Conservation (phyloP, 2,888 invertebrate species). For the Pecten maximus region DNA sequence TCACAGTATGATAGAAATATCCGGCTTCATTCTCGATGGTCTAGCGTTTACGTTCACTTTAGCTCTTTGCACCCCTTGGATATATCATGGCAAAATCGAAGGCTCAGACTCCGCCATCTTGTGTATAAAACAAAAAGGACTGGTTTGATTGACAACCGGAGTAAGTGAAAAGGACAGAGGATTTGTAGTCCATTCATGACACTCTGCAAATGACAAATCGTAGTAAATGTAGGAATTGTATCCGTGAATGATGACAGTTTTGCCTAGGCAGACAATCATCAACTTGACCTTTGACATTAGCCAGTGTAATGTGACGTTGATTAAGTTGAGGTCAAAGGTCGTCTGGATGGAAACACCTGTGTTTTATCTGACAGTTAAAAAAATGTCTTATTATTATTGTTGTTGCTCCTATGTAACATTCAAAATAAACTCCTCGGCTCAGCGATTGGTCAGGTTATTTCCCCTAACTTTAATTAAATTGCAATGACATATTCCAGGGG, state of each 20-base stretch:
- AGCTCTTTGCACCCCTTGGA: too few species aligned
- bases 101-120: too few species aligned
- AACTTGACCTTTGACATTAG: not conserved
- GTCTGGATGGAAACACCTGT: not conserved
- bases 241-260: not conserved
- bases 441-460: too few species aligned
- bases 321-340: constrained; percentile 3
- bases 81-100: too few species aligned
- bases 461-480: too few species aligned
- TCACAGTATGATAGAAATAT: too few species aligned
- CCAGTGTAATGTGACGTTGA: not conserved
- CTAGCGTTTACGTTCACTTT: too few species aligned
- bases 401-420: too few species aligned
- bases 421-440: too few species aligned
- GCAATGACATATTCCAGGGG: too few species aligned
- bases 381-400: not conserved
- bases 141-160: not conserved
- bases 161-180: not conserved
- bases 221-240: not conserved
- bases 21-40: too few species aligned
- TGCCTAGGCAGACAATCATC: not conserved
- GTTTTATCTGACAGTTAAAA: not conserved
- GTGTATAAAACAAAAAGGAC: too few species aligned
- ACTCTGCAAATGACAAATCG: not conserved
- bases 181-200: not conserved